Evolutionary conservation across 2,113 vertebrate species (phyloP), one percentile per base, ranked within the genome.

Genomic region (Sialia sialis): DNA sequence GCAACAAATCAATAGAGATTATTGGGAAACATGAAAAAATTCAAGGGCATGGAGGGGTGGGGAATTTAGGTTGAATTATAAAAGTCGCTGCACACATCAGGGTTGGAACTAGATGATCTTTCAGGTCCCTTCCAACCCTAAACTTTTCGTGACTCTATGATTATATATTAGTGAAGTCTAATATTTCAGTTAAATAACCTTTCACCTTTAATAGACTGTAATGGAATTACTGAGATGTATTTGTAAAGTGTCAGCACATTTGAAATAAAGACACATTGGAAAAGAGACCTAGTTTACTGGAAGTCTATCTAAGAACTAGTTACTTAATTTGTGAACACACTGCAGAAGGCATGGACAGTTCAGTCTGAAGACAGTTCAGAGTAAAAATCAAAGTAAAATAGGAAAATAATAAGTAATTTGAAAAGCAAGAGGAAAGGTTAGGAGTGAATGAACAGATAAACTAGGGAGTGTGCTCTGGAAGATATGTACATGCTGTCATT

Each of bases 391-490:
- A 83, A 94, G 38, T 34, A 66, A 73, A 84, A 73, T 2, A 62
- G 41, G 20, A 73, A 91, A 84, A 7, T 26, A 84, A 0, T 8
- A 60, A 52, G 16, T 26, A 52, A 84, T 66, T n/a, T 41, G 34
- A 46, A 89, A 90, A 92, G 51, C 15, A 89, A 64, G 36, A 92
- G n/a, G 27, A 80, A 90, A 84, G 16, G 32, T 54, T 62, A 86
- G 43, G 26, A 60, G 32, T 54, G 46, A 83, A 81, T 74, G 26
- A 62, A 38, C 32, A 74, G 20, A 51, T 88, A 89, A 92, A 84
- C 19, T 52, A 82, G 11, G 30, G 3, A 66, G 34, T 32, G 32
- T 2, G 1, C n/a, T 80, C 67, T 72, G 30, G 16, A 70, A 70
- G 77, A 66, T 69, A 59, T 2, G 6, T 29, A 44, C 30, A 76